Conservation (phyloP, 2,113 vertebrate species). For the Aleadryas rufinucha region DNA sequence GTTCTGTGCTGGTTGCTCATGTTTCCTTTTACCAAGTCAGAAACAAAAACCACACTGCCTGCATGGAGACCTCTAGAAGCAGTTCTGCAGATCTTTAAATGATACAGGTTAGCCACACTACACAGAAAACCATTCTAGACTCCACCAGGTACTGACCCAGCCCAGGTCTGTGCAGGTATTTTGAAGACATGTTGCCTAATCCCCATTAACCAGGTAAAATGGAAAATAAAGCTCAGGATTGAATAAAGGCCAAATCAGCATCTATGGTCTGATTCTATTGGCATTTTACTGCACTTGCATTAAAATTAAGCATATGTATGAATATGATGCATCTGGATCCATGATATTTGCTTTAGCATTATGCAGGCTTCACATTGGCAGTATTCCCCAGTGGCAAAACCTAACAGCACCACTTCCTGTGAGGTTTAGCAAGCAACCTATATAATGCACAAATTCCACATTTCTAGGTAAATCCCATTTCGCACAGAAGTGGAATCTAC, state of each 20-base stretch:
- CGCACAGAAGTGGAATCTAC: background rate
- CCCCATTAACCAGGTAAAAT: background rate
- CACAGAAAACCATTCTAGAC: background rate
- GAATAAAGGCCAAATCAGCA: background rate
- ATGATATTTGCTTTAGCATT: background rate
- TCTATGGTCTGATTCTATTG: background rate
- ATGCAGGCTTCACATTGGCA: background rate
- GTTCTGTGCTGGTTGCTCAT: background rate
- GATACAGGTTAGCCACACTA: background rate
- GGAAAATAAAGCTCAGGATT: background rate
- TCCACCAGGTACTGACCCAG: background rate
- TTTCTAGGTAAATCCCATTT: background rate
- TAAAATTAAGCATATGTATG: background rate
- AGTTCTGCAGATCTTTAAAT: background rate
- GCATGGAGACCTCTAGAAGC: background rate
- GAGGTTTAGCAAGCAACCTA: background rate
- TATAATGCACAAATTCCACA: fast-evolving
- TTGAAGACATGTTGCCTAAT: background rate
- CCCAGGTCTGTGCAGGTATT: background rate
- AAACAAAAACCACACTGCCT: background rate
- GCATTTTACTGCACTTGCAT: background rate
- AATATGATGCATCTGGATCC: background rate
- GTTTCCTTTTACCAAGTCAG: background rate
- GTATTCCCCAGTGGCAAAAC: background rate
- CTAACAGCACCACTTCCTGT: background rate